Evolutionary conservation across 2,797 vertebrate genomes (phyloP).

Genomic region (Petrocephalus schoutedeni): DNA sequence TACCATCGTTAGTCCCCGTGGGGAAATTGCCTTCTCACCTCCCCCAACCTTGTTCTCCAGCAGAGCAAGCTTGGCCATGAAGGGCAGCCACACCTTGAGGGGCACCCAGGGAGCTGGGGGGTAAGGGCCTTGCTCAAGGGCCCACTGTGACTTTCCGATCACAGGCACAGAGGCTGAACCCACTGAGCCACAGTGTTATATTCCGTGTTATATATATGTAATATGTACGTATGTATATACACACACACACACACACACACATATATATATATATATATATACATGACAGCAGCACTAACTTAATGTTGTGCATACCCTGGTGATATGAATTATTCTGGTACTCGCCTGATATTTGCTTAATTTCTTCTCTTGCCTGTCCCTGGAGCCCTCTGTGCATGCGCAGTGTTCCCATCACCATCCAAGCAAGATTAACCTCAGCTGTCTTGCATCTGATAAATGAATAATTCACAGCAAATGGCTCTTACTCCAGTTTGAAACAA

Average conservation of each 20-base stretch:
- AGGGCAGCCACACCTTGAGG: too few relatives aligned
- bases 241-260: neutral
- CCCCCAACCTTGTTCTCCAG: too few relatives aligned
- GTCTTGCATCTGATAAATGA: neutral
- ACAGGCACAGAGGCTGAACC: too few relatives aligned
- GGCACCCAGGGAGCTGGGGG: too few relatives aligned
- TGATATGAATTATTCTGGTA: neutral
- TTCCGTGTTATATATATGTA: neutral
- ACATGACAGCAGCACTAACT: neutral
- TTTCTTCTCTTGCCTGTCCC: neutral
- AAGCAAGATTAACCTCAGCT: neutral
- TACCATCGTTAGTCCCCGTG: too few relatives aligned
- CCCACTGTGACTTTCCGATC: too few relatives aligned
- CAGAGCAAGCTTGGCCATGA: too few relatives aligned
- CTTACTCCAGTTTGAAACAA: neutral
- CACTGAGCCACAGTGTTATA: neutral
- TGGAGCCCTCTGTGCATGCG: neutral
- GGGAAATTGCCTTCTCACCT: too few relatives aligned
- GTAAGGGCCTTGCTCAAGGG: too few relatives aligned
- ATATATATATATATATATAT: neutral
- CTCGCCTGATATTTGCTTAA: neutral
- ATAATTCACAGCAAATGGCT: neutral
- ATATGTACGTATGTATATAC: too few relatives aligned
- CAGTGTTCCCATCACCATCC: neutral
- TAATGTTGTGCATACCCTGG: neutral